A percentile compares a stretch with the other conserved stretches of the same genome.
Conservation (phyloP, 2,888 invertebrate species). For the Protophormia terraenovae region DNA sequence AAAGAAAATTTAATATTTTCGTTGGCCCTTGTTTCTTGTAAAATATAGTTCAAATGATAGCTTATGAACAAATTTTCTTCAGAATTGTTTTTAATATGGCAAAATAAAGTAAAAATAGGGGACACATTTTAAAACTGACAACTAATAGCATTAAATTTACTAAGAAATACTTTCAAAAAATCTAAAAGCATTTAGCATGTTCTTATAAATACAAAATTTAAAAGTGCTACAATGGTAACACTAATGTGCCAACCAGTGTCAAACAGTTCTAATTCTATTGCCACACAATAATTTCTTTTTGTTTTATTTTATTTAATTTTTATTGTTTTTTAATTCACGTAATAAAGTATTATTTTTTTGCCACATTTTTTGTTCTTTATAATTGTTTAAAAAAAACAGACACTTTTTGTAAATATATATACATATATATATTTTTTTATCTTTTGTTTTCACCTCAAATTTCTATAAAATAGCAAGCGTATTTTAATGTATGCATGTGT, state of each 20-base stretch:
- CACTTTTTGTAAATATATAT: not conserved
- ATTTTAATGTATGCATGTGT: not conserved
- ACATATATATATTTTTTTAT: constrained; percentile 33
- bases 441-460: constrained; percentile 19
- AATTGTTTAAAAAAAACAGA: constrained; percentile 19
- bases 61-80: too few species aligned
- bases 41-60: too few species aligned
- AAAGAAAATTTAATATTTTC: too few species aligned
- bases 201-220: too few species aligned
- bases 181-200: too few species aligned
- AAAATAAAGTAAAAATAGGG: too few species aligned
- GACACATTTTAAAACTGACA: too few species aligned
- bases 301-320: constrained; percentile 14
- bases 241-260: constrained; percentile 33
- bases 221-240: too few species aligned
- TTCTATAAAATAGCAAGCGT: not conserved
- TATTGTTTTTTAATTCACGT: not conserved
- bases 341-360: constrained; percentile 14
- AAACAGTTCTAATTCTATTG: constrained; percentile 52
- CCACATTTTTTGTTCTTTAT: not conserved
- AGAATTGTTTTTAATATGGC: too few species aligned
- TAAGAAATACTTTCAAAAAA: too few species aligned
- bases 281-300: constrained; percentile 17
- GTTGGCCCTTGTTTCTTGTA: too few species aligned
- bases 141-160: too few species aligned